Percentiles rank a stretch among this genome's conserved stretches.
These are phyloP conservation scores for Ceratina calcarata DNA, from an alignment of 1,140 invertebrate species.

Conservation along the genomic window DNA sequence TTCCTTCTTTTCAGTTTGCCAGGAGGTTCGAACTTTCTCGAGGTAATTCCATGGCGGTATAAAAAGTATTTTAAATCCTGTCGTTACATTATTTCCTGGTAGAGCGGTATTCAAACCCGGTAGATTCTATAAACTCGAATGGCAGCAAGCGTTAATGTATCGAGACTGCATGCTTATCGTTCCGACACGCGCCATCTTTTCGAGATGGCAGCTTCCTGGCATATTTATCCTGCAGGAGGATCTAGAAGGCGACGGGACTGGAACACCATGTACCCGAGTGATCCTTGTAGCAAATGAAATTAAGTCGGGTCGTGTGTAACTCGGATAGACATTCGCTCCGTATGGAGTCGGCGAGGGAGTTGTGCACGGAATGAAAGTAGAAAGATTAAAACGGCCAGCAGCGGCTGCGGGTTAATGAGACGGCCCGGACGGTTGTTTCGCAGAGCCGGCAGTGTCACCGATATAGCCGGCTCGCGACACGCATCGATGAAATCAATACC, in stretches of 20 bases:
- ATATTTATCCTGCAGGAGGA: neutral
- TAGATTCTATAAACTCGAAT: too few species aligned
- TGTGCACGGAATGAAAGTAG: constrained; percentile 36
- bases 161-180: too few species aligned
- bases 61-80: neutral
- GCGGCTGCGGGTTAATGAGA: constrained; percentile 50
- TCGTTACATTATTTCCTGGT: constrained; percentile 12
- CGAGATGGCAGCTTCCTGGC: constrained; percentile 8
- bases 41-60: neutral
- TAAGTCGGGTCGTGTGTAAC: constrained; percentile 52
- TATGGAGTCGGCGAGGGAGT: neutral
- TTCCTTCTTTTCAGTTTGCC: constrained; percentile 6
- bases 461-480: constrained; percentile 41
- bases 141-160: too few species aligned
- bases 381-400: constrained; percentile 56
- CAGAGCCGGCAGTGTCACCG: neutral
- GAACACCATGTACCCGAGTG: constrained; percentile 30
- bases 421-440: constrained; percentile 52
- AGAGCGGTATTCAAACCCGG: neutral
- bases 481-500: constrained; percentile 61
- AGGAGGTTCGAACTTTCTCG: neutral
- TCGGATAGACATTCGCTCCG: constrained; percentile 46
- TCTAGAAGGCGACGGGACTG: constrained; percentile 18
- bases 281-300: constrained; percentile 52
- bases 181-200: too few species aligned